These are phyloP conservation scores for Leucosticte australis DNA, from an alignment of 2,113 vertebrate genomes.

Conservation along the genomic window DNA sequence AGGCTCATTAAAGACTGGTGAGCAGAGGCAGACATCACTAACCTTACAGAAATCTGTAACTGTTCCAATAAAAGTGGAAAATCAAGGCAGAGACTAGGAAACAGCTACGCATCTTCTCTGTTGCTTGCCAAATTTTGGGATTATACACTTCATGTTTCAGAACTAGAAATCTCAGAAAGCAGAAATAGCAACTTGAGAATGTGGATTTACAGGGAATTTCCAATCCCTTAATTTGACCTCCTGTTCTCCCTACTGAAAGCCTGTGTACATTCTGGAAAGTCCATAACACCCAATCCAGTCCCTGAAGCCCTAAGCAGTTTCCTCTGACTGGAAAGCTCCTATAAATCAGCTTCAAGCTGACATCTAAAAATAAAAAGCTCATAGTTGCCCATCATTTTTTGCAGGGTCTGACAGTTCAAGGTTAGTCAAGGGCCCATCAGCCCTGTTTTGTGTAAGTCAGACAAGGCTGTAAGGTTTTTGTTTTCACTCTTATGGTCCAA, in stretches of 20 bases:
- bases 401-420: neutral
- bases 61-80: neutral
- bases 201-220: neutral
- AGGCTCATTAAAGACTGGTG: neutral
- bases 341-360: neutral
- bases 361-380: neutral
- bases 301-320: neutral
- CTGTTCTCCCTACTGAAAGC: neutral
- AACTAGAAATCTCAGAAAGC: neutral
- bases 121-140: neutral
- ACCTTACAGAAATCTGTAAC: neutral
- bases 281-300: neutral
- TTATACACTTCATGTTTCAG: neutral
- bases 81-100: neutral
- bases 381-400: rapidly evolving
- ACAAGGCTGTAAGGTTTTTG: neutral
- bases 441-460: neutral
- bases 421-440: neutral
- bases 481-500: neutral
- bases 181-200: neutral
- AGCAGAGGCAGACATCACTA: neutral
- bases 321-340: neutral
- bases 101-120: neutral
- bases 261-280: neutral
- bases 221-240: neutral